Conservation (phyloP, 2,113 vertebrate genomes). For the Stomatorhinus ivindoensis region DNA sequence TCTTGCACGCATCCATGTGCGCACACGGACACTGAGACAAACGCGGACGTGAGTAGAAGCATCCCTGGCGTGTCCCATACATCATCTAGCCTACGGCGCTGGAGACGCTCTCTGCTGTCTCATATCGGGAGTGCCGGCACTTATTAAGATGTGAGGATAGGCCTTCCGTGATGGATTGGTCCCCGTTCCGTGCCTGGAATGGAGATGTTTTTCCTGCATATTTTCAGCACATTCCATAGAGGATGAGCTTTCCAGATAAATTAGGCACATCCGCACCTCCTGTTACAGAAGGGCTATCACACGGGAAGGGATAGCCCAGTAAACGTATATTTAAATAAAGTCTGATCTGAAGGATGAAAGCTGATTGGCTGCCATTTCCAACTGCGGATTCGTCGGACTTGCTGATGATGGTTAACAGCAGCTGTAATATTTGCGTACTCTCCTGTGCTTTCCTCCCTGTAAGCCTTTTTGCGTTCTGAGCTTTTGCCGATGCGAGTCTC, state of each 20-base stretch:
- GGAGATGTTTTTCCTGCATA: slow-evolving; percentile 24
- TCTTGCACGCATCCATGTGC: background rate
- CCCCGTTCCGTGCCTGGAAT: slow-evolving; percentile 23
- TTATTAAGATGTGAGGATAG: slow-evolving; percentile 49
- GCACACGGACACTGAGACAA: slow-evolving; percentile 8
- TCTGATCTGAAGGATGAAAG: slow-evolving; percentile 27
- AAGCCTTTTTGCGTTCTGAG: background rate
- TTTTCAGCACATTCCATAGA: slow-evolving; percentile 56
- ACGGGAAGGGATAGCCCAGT: slow-evolving; percentile 22
- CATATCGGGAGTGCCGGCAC: slow-evolving; percentile 36
- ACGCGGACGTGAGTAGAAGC: background rate
- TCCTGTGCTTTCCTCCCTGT: too few species aligned
- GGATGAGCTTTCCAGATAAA: slow-evolving; percentile 50
- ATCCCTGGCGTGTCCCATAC: slow-evolving; percentile 38
- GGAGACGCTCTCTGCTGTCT: slow-evolving; percentile 33
- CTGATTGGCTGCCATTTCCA: background rate
- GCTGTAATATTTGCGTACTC: background rate
- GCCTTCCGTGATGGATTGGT: slow-evolving; percentile 45
- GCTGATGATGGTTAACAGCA: background rate
- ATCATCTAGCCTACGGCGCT: slow-evolving; percentile 33
- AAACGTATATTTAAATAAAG: slow-evolving; percentile 40
- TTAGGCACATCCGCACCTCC: slow-evolving; percentile 27
- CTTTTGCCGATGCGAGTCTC: background rate
- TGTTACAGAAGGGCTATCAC: slow-evolving; percentile 41
- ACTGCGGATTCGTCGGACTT: background rate